These are phyloP conservation scores for Diaphora mendica DNA, from an alignment of 2,888 invertebrate species.

Conservation along the genomic window DNA sequence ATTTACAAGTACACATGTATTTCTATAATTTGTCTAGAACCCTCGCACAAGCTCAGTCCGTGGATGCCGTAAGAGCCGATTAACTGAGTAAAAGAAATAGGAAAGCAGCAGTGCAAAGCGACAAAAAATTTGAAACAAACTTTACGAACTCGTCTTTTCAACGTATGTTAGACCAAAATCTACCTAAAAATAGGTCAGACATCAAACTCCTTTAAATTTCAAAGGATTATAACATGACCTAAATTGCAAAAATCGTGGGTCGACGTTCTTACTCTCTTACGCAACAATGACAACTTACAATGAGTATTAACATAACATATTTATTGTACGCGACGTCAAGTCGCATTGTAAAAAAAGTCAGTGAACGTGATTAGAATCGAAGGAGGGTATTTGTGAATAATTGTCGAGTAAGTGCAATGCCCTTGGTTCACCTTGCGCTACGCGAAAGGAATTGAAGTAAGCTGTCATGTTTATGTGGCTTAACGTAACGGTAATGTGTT, in stretches of 20 bases:
- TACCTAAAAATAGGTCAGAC: too few species aligned
- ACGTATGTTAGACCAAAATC: too few species aligned
- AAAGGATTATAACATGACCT: constrained; percentile 32
- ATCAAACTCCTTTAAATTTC: background rate
- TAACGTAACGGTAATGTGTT: constrained; percentile 50
- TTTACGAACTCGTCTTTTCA: too few species aligned
- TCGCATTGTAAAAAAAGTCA: constrained; percentile 67
- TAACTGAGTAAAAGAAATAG: too few species aligned
- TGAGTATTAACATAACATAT: constrained; percentile 73
- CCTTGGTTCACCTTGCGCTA: constrained; percentile 79
- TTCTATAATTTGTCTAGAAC: too few species aligned
- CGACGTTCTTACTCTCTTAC: constrained; percentile 55
- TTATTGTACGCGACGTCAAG: constrained; percentile 62
- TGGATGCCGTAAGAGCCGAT: too few species aligned
- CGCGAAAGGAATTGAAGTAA: constrained; percentile 64
- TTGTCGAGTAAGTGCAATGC: constrained; percentile 72
- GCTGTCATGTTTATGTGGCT: constrained; percentile 38
- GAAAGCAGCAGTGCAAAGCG: too few species aligned
- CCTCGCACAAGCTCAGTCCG: too few species aligned
- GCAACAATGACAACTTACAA: constrained; percentile 71
- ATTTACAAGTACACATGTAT: too few species aligned
- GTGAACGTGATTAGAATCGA: constrained; percentile 71
- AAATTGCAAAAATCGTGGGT: constrained; percentile 44
- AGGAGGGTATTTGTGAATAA: constrained; percentile 76
- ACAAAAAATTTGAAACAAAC: too few species aligned